phyloP scores from a whole-genome alignment of 2,888 invertebrate genomes.

The Gonocerus acuteangulatus region DNA sequence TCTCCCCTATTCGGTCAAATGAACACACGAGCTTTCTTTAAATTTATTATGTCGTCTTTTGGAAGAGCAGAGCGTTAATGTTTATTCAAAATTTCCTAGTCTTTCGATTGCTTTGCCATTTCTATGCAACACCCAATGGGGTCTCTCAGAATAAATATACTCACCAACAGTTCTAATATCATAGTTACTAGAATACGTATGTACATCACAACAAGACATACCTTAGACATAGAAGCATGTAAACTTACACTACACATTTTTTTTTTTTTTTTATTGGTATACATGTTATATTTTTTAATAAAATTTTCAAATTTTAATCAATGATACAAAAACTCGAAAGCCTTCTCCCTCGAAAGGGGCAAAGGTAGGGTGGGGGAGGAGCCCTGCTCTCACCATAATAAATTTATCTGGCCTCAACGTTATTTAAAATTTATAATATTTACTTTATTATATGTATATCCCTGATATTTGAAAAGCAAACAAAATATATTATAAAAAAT shows the following conservation, averaged over 20 bases:
- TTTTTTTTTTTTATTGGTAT: constrained; percentile 25
- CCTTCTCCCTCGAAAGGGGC: not conserved
- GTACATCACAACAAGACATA: constrained; percentile 36
- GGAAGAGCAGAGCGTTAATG: constrained; percentile 10
- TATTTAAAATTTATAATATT: not conserved
- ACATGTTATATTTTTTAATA: constrained; percentile 22
- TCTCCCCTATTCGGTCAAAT: not conserved
- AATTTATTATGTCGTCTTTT: not conserved
- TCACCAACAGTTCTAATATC: constrained; percentile 29
- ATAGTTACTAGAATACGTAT: constrained; percentile 34
- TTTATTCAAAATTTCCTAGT: constrained; percentile 3
- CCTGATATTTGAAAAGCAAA: constrained; percentile 8
- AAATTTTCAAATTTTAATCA: constrained; percentile 10
- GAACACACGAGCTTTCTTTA: too few relatives aligned
- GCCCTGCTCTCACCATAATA: constrained; percentile 17
- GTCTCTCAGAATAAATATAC: constrained; percentile 32
- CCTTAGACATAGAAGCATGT: constrained; percentile 34
- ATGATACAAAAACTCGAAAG: constrained; percentile 7
- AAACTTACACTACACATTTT: constrained; percentile 31
- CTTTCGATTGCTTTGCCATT: constrained; percentile 30
- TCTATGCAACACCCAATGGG: constrained; percentile 27
- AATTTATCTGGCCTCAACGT: constrained; percentile 16
- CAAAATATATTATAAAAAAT: not conserved
- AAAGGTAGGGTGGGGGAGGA: constrained; percentile 12
- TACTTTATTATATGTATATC: not conserved